Evolutionary conservation across 2,113 vertebrate species (phyloP).

Genomic region (Trochalopteron elliotii): DNA sequence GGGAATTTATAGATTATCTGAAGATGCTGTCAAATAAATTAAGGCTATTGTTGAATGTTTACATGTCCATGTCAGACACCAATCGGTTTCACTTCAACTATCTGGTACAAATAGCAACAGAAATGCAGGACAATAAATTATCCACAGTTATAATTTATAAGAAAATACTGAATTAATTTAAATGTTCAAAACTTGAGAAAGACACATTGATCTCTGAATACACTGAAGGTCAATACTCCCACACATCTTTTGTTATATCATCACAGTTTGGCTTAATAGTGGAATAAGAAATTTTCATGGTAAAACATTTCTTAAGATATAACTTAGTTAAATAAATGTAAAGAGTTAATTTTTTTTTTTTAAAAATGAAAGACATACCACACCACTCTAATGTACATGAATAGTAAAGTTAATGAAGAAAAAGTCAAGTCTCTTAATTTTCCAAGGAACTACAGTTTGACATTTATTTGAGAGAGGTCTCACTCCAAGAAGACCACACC

Average conservation of each 20-base stretch:
- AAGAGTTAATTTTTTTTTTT: not conserved
- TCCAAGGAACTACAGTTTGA: not conserved
- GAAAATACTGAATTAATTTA: slow-evolving; percentile 19
- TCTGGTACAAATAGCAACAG: not conserved
- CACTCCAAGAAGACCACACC: not conserved
- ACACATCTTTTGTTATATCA: not conserved
- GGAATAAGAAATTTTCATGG: not conserved
- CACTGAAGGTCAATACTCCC: not conserved
- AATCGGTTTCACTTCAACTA: not conserved
- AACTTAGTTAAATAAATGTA: slow-evolving; percentile 17
- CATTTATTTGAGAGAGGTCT: not conserved
- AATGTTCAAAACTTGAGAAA: slow-evolving; percentile 8
- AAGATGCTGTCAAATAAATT: slow-evolving; percentile 21
- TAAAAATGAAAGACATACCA: not conserved
- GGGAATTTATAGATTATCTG: slow-evolving; percentile 40
- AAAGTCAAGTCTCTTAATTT: not conserved
- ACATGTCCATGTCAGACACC: not conserved
- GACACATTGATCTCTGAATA: not conserved
- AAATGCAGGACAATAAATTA: slow-evolving; percentile 30
- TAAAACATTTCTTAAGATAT: slow-evolving; percentile 9
- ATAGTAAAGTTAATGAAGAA: slow-evolving; percentile 16
- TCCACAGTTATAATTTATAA: not conserved
- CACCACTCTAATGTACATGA: not conserved
- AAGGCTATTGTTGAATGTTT: slow-evolving; percentile 23
- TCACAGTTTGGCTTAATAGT: not conserved